Base-by-base conservation (phyloP, 2,113 vertebrate genomes). In the Phocoena sinus region DNA sequence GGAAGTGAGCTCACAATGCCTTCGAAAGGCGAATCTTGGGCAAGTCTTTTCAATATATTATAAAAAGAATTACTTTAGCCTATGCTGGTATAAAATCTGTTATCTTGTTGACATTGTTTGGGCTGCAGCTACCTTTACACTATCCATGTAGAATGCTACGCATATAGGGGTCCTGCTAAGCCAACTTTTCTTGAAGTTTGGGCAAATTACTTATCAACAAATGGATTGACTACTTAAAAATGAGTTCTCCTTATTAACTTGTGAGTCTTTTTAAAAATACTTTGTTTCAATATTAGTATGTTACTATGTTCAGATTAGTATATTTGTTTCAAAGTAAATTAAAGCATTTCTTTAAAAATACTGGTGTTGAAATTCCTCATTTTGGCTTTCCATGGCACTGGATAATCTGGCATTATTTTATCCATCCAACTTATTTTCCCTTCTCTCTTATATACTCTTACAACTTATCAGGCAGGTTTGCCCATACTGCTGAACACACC, bases 311-410 rank as follows among this genome's bases (percentile, higher is more conserved):
- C 62, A 92, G 23, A 86, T 73, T 86, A 92, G 91, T 87, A 33
- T 90, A 53, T 91, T 33, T 28, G 68, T 94, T 50, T 77, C 74
- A 80, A 91, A 89, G 60, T 95, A 91, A 96, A 92, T 53, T 44
- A 77, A 96, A 76, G 13, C 31, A 84, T 96, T 92, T 94, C 65
- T 28, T 89, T 85, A 67, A 89, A 89, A 92, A 77, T 53, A 89
- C 50, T 62, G 18, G 21, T 25, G 25, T 21, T 86, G 60, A 74
- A 71, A 63, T 82, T 47, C 21, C 20, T 91, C 11, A 28, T 58
- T 82, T 89, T 81, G 58, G 47, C 36, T 91, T 83, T 84, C 60
- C 9, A 47, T 85, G 77, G 85, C 5, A 25, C 44, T 91, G 63
- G 56, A n/a, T 71, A 88, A 79, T 25, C 44, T 38, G 53, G 28